Evolutionary conservation across 2,888 invertebrate species (phyloP).

Genomic region (Heteromurus nitidus): DNA sequence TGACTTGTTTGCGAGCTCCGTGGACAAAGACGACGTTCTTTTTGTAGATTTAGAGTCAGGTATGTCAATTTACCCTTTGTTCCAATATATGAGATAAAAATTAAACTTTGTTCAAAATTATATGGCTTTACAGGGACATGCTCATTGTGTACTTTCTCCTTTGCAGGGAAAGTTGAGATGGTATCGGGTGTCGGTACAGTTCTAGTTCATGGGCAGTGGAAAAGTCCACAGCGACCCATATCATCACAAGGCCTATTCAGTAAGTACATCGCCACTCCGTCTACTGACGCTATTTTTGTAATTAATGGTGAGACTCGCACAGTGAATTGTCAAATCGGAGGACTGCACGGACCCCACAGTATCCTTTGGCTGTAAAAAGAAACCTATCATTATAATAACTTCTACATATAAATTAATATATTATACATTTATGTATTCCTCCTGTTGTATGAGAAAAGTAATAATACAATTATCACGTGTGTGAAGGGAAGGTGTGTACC

Average conservation of each 20-base stretch:
- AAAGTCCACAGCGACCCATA: constrained; percentile 77
- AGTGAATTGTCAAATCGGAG: constrained; percentile 85
- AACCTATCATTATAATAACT: constrained; percentile 23
- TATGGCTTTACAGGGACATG: too few species aligned
- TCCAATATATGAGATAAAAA: too few species aligned
- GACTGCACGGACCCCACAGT: constrained; percentile 75
- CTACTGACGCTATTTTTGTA: constrained; percentile 83
- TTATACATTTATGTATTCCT: neutral
- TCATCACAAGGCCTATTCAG: constrained; percentile 83
- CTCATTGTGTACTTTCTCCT: too few species aligned
- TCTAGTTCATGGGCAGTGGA: constrained; percentile 75
- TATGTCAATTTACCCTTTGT: too few species aligned
- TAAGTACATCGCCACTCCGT: constrained; percentile 84
- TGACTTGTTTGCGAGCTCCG: constrained; percentile 84
- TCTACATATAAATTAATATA: constrained; percentile 10
- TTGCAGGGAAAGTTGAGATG: constrained; percentile 83
- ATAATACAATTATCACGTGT: too few species aligned
- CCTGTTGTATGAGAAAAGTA: neutral
- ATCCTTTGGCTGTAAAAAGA: constrained; percentile 65
- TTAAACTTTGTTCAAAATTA: too few species aligned
- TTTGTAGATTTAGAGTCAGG: constrained; percentile 83
- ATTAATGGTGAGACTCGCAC: constrained; percentile 83
- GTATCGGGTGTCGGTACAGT: constrained; percentile 84
- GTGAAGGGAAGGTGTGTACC: constrained; percentile 28
- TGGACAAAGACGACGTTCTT: constrained; percentile 83